Conservation (phyloP, 2,888 invertebrate genomes). For the Drosophila pseudotakahashii region DNA sequence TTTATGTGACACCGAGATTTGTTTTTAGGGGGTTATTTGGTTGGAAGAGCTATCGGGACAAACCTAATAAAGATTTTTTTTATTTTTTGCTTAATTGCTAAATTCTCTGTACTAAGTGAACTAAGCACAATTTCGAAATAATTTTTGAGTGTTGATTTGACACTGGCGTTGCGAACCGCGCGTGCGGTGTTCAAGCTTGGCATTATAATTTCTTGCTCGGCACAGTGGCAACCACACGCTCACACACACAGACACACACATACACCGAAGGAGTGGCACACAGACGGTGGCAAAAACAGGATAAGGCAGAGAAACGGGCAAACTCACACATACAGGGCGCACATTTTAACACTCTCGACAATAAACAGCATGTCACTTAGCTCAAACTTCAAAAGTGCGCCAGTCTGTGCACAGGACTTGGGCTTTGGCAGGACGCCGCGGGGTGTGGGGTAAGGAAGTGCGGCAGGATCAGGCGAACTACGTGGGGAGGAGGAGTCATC, state of each 20-base stretch:
- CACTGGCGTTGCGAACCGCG: conserved; percentile 47
- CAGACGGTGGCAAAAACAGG: conserved; percentile 24
- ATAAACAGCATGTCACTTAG: conserved; percentile 84
- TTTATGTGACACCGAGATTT: no score
- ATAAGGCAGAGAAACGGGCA: conserved; percentile 11
- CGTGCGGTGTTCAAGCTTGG: conserved; percentile 75
- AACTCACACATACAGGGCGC: conserved; percentile 71
- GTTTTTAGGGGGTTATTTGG: no score
- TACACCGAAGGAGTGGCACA: conserved; percentile 29
- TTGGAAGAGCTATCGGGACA: no score
- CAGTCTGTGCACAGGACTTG: conserved; percentile 49
- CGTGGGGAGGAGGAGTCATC: conserved; percentile 42
- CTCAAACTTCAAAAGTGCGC: conserved; percentile 83
- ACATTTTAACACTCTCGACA: conserved; percentile 84
- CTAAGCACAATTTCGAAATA: background rate
- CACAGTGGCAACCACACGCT: conserved; percentile 66
- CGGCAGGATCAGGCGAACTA: background rate
- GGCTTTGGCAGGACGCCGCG: conserved; percentile 20
- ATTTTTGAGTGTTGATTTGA: conserved; percentile 53
- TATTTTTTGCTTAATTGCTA: no score
- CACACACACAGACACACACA: conserved; percentile 18
- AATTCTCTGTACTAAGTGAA: no score
- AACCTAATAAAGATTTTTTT: no score
- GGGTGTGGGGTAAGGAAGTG: background rate
- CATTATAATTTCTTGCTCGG: conserved; percentile 81